phyloP scores from a whole-genome alignment of 92 coral and sea anemone genomes.

The Actinostola sp. region DNA sequence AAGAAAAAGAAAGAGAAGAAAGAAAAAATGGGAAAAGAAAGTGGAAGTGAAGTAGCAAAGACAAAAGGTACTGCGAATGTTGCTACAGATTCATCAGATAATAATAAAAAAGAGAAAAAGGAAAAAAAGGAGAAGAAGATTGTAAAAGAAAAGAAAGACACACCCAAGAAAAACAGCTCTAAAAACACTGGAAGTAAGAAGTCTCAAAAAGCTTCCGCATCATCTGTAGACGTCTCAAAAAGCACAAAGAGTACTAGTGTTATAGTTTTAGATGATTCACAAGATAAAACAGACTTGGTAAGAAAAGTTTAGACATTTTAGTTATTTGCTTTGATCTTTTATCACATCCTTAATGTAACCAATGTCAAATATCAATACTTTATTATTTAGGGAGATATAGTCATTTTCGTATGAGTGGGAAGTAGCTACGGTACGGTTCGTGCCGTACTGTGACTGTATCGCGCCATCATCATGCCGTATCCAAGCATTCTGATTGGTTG shows the following conservation, averaged over 20 bases:
- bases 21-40: not conserved
- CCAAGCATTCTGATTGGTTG: too few relatives aligned
- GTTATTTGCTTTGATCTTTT: not conserved
- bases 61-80: not conserved
- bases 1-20: constrained; percentile 14
- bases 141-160: constrained; percentile 2
- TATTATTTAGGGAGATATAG: too few relatives aligned
- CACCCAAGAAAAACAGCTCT: not conserved
- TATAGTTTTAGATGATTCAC: constrained; percentile 6
- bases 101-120: not conserved
- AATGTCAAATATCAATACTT: too few relatives aligned
- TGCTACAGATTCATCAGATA: not conserved
- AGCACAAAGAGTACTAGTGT: not conserved
- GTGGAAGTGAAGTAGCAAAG: not conserved
- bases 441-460: too few relatives aligned
- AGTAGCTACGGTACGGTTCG: too few relatives aligned
- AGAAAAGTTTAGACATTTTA: not conserved
- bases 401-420: too few relatives aligned
- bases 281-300: constrained; percentile 12
- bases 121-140: not conserved
- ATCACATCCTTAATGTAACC: not conserved
- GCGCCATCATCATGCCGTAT: too few relatives aligned
- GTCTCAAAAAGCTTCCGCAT: not conserved
- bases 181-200: not conserved
- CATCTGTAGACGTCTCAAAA: not conserved